Evolutionary conservation across 2,888 invertebrate species (phyloP).

Genomic region (Stratiomys singularior): DNA sequence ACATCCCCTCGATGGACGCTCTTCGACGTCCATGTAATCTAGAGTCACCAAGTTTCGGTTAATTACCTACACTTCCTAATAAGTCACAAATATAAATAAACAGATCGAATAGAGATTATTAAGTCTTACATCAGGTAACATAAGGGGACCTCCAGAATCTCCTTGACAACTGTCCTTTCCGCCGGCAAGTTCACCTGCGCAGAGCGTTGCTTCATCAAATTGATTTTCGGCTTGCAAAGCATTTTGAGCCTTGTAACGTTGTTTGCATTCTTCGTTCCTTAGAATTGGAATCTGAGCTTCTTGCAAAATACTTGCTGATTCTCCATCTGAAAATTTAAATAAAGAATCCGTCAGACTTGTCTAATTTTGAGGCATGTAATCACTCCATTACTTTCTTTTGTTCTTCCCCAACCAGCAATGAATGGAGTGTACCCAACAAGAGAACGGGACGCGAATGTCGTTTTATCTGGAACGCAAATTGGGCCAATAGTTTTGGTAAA

Average conservation of each 20-base stretch:
- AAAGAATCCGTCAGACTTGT: not conserved
- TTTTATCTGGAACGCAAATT: conserved; percentile 74
- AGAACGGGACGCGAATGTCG: conserved; percentile 66
- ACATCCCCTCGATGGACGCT: no score
- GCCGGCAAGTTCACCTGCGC: conserved; percentile 61
- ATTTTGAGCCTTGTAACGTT: conserved; percentile 58
- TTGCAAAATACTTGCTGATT: conserved; percentile 72
- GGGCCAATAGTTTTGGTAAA: conserved; percentile 70
- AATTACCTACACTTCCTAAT: no score
- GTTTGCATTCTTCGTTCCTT: conserved; percentile 70
- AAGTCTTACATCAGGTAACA: conserved; percentile 59
- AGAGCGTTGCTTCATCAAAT: conserved; percentile 61
- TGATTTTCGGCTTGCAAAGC: conserved; percentile 58
- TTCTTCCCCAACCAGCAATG: conserved; percentile 70
- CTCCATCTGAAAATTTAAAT: conserved; percentile 69
- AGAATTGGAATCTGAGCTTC: conserved; percentile 79
- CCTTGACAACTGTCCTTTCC: conserved; percentile 65
- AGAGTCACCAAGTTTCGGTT: no score
- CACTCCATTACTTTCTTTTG: conserved; percentile 50
- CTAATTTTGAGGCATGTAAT: not conserved
- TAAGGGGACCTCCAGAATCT: conserved; percentile 65
- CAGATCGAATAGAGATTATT: no score
- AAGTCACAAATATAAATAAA: no score
- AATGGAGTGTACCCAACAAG: conserved; percentile 71
- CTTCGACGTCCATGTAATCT: no score